Conservation (phyloP, 2,888 invertebrate genomes). For the Lissocephala sabroskyi region DNA sequence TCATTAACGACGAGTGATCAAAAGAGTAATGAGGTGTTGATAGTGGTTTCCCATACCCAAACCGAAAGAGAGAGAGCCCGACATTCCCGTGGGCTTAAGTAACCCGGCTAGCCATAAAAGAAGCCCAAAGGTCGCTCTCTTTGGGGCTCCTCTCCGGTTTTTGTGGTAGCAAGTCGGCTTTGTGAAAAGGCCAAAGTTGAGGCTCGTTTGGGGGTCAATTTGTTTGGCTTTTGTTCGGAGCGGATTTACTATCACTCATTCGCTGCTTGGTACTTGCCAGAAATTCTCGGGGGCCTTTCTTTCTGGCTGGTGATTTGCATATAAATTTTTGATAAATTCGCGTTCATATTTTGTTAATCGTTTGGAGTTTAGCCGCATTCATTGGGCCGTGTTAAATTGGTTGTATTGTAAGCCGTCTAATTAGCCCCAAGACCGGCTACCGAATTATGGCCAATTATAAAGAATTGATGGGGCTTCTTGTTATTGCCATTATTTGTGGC, state of each 20-base stretch:
- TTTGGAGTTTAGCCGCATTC: slow-evolving; percentile 22
- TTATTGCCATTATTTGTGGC: too few relatives aligned
- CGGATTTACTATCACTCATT: slow-evolving; percentile 4
- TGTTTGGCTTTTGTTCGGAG: slow-evolving; percentile 6
- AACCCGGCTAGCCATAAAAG: too few relatives aligned
- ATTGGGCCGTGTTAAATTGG: slow-evolving; percentile 49
- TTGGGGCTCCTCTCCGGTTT: neutral
- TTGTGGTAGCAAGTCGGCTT: neutral
- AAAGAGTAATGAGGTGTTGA: slow-evolving; percentile 71
- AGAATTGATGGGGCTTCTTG: slow-evolving; percentile 26
- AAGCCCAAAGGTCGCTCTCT: too few relatives aligned
- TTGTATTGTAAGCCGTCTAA: slow-evolving; percentile 62
- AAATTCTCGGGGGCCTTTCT: slow-evolving; percentile 11
- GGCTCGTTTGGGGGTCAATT: slow-evolving; percentile 6
- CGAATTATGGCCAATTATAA: slow-evolving; percentile 58
- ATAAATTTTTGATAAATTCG: slow-evolving; percentile 64
- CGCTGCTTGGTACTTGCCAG: too few relatives aligned
- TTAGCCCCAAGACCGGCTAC: slow-evolving; percentile 55
- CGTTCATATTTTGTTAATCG: slow-evolving; percentile 41
- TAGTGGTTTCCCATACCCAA: too few relatives aligned
- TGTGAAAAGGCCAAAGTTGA: slow-evolving; percentile 25
- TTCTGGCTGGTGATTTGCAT: slow-evolving; percentile 43
- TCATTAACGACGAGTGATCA: slow-evolving; percentile 68
- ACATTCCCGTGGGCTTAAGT: slow-evolving; percentile 46
- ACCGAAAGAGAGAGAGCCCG: slow-evolving; percentile 30